Evolutionary conservation across 2,888 invertebrate genomes (phyloP).

Genomic region (Drosophila paranaensis): DNA sequence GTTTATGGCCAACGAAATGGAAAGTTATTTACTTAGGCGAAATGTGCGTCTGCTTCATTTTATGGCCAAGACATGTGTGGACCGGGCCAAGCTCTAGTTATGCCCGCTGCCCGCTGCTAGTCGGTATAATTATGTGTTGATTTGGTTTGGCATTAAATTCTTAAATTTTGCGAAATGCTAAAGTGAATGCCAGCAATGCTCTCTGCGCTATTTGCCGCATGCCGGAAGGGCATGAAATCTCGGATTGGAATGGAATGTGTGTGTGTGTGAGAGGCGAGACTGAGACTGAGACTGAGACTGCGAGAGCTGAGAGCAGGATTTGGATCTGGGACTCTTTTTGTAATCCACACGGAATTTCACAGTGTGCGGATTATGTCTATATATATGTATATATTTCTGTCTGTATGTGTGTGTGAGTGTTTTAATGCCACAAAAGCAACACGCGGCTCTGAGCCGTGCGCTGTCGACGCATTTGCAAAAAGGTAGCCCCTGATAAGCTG

Average conservation of each 20-base stretch:
- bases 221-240: conserved; percentile 71
- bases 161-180: conserved; percentile 59
- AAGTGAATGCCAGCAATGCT: conserved; percentile 58
- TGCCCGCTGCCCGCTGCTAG: conserved; percentile 6
- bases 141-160: conserved; percentile 70
- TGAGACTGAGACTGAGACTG: conserved; percentile 8
- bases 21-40: conserved; percentile 77
- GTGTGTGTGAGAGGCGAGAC: neutral
- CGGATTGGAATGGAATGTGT: conserved; percentile 54
- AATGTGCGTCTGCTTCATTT: conserved; percentile 65
- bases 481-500: conserved; percentile 73
- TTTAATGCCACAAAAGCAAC: conserved; percentile 71
- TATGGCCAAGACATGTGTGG: conserved; percentile 74
- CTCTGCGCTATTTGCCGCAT: conserved; percentile 57
- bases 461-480: conserved; percentile 73
- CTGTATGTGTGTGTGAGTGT: conserved; percentile 33
- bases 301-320: conserved; percentile 42
- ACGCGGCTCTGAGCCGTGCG: conserved; percentile 46
- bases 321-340: conserved; percentile 57
- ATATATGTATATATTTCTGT: conserved; percentile 10
- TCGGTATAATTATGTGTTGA: conserved; percentile 75
- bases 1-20: conserved; percentile 77
- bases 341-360: conserved; percentile 79
- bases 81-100: conserved; percentile 35
- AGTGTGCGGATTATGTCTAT: conserved; percentile 69